Evolutionary conservation across 2,888 invertebrate genomes (phyloP).

Genomic region (Perizoma affinitatum): DNA sequence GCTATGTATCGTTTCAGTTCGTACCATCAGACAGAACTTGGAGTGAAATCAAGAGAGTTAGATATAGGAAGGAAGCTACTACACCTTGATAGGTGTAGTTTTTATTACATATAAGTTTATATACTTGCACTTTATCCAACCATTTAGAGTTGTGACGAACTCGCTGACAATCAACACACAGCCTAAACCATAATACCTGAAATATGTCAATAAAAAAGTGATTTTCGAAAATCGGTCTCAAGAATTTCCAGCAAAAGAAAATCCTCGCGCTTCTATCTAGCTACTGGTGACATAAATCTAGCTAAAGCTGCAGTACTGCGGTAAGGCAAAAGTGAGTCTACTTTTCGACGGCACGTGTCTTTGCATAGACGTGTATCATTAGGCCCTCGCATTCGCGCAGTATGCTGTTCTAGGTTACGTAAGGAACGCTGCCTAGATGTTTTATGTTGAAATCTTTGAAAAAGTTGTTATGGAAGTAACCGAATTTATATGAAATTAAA

Average conservation of each 20-base stretch:
- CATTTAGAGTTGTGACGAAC: no score
- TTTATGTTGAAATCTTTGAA: conserved; percentile 11
- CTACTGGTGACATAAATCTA: conserved; percentile 8
- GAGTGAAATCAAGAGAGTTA: background rate
- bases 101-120: no score
- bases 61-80: background rate
- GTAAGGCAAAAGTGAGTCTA: conserved; percentile 19
- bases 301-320: conserved; percentile 10
- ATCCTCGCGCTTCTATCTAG: no score
- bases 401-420: conserved; percentile 18
- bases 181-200: no score
- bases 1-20: background rate
- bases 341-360: conserved; percentile 24
- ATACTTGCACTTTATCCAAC: no score
- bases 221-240: no score
- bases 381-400: conserved; percentile 18
- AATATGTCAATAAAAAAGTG: no score
- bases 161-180: no score
- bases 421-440: conserved; percentile 11
- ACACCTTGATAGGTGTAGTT: no score
- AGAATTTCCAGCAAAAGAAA: no score
- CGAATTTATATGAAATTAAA: conserved; percentile 9
- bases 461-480: conserved; percentile 4
- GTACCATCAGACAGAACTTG: conserved; percentile 4
- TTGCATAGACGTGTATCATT: conserved; percentile 24